These are phyloP conservation scores for Chaetodon auriga DNA, from an alignment of 2,113 vertebrate species.

Conservation along the genomic window DNA sequence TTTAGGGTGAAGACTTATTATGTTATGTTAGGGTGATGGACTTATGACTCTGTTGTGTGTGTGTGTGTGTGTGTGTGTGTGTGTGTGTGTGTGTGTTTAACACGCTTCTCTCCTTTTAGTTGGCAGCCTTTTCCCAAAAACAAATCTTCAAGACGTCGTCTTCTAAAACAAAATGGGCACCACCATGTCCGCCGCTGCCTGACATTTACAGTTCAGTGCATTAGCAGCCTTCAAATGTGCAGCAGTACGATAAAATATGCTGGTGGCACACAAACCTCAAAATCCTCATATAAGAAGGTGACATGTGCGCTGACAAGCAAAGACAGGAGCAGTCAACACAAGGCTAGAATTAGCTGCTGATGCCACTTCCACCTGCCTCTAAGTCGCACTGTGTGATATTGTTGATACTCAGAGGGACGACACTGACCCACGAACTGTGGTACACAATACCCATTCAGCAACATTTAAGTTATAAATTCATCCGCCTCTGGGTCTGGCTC, in stretches of 20 bases:
- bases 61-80: too few relatives aligned
- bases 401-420: background rate
- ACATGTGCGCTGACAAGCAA: background rate
- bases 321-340: background rate
- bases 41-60: too few relatives aligned
- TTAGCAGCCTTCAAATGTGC: background rate
- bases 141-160: background rate
- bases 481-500: background rate
- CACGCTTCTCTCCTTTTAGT: background rate
- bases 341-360: background rate
- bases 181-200: background rate
- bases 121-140: background rate
- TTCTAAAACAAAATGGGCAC: background rate
- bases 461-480: background rate
- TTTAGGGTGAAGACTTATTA: too few relatives aligned
- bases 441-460: background rate
- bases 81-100: too few relatives aligned
- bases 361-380: background rate
- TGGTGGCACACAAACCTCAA: background rate
- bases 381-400: background rate
- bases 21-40: too few relatives aligned
- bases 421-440: background rate
- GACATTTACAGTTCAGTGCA: background rate
- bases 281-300: background rate
- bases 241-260: background rate